phyloP scores from a whole-genome alignment of 2,797 vertebrate genomes.

The Prunella strophiata region DNA sequence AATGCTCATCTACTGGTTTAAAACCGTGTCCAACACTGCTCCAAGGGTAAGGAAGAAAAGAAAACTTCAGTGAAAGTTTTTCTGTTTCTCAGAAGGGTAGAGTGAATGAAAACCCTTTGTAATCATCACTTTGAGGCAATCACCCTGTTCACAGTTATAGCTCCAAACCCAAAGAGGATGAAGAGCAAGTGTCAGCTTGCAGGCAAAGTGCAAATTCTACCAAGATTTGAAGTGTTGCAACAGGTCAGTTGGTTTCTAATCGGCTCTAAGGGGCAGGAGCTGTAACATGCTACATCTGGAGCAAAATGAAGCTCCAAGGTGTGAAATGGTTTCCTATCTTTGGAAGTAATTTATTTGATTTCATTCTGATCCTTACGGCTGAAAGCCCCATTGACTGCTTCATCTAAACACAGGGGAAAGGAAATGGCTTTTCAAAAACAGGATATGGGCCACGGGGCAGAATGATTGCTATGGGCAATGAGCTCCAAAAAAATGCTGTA shows the following conservation, averaged over 20 bases:
- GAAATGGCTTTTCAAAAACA: conserved; percentile 51
- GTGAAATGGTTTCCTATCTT: conserved; percentile 50
- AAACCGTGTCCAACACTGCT: not conserved
- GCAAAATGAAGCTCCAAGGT: conserved; percentile 35
- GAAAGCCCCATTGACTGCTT: conserved; percentile 31
- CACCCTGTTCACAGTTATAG: not conserved
- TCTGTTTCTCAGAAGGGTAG: not conserved
- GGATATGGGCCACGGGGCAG: not conserved
- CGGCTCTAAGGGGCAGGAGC: not conserved
- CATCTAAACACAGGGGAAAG: conserved; percentile 10
- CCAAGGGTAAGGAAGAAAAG: not conserved
- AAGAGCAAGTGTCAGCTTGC: not conserved
- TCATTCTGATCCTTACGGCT: not conserved
- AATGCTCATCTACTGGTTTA: not conserved
- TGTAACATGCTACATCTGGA: not conserved
- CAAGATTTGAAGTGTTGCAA: not conserved
- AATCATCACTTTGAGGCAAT: not conserved
- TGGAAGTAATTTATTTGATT: conserved; percentile 56
- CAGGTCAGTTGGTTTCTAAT: conserved; percentile 26
- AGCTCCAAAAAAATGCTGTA: not conserved
- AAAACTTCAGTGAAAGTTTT: not conserved
- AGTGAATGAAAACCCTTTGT: not conserved
- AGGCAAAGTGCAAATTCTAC: conserved; percentile 20
- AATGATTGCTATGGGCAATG: not conserved
- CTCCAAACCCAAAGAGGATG: not conserved